These are phyloP conservation scores for Galaxea fascicularis DNA, from an alignment of 92 coral and sea anemone species.

Conservation along the genomic window DNA sequence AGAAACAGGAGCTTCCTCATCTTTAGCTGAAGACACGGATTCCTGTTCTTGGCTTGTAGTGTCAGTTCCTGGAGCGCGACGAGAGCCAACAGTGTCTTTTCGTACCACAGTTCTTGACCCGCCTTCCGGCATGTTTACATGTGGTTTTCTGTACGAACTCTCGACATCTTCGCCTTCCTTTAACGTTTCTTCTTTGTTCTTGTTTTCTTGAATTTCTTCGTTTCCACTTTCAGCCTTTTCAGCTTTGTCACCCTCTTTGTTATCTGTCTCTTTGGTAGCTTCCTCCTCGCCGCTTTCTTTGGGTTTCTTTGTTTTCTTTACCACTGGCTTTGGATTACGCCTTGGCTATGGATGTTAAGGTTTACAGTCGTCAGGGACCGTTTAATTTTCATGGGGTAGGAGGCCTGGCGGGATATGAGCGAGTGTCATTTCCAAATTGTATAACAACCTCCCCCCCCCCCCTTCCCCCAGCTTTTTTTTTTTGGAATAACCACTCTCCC, in stretches of 20 bases:
- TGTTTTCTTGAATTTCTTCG: background rate
- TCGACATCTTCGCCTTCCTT: background rate
- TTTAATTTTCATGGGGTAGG: too few relatives aligned
- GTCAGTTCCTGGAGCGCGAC: background rate
- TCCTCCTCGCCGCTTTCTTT: constrained; percentile 33
- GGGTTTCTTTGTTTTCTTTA: constrained; percentile 35
- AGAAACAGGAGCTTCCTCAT: background rate
- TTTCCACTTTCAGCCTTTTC: background rate
- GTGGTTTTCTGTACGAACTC: background rate
- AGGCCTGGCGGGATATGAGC: too few relatives aligned
- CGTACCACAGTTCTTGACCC: constrained; percentile 1
- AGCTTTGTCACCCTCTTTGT: background rate
- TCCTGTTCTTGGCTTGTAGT: background rate
- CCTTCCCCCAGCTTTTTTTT: too few relatives aligned
- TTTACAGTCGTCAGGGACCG: too few relatives aligned
- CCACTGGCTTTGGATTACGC: constrained; percentile 10
- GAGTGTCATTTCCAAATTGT: too few relatives aligned
- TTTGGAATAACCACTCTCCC: too few relatives aligned
- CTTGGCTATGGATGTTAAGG: constrained; percentile 4
- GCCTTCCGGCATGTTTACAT: constrained; percentile 21
- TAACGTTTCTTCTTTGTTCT: background rate
- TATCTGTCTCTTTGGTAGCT: constrained; percentile 1
- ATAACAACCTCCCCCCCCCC: too few relatives aligned
- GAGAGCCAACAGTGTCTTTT: background rate
- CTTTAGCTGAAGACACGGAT: background rate